A percentile compares a stretch with the other conserved stretches of the same genome.
phyloP scores from a whole-genome alignment of 1,140 invertebrate species.

The Drosophila ficusphila region DNA sequence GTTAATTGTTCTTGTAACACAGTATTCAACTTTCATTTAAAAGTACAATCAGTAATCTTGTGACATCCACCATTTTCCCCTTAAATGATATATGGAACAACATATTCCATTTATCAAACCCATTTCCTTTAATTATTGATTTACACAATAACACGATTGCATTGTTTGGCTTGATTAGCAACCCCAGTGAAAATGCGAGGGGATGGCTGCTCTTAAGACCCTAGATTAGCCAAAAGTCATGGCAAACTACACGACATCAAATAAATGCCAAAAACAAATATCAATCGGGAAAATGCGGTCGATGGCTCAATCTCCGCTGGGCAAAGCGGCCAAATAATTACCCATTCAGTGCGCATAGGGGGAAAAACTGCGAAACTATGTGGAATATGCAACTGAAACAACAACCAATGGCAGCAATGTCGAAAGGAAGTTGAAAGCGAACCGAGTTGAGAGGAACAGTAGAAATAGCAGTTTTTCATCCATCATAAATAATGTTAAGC shows the following conservation, averaged over 20 bases:
- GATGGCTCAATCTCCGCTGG: conserved; percentile 36
- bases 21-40: no score
- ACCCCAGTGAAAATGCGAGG: neutral
- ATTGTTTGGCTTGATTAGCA: neutral
- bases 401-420: conserved; percentile 59
- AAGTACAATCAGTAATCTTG: no score
- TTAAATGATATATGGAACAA: neutral
- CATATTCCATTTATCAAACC: neutral
- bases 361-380: conserved; percentile 58
- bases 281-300: conserved; percentile 24
- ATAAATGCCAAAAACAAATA: conserved; percentile 43
- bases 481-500: conserved; percentile 84
- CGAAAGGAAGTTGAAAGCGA: conserved; percentile 63
- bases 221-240: conserved; percentile 58
- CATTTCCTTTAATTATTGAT: conserved; percentile 9
- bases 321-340: conserved; percentile 24
- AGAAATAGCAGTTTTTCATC: conserved; percentile 75
- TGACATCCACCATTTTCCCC: no score
- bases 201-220: conserved; percentile 39
- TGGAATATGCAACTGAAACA: conserved; percentile 65
- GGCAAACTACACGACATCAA: conserved; percentile 14
- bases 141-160: neutral
- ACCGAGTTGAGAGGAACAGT: conserved; percentile 32
- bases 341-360: conserved; percentile 6
- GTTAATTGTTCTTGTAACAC: no score